phyloP scores from a whole-genome alignment of 23 tunicate species.

The Phallusia fumigata region DNA sequence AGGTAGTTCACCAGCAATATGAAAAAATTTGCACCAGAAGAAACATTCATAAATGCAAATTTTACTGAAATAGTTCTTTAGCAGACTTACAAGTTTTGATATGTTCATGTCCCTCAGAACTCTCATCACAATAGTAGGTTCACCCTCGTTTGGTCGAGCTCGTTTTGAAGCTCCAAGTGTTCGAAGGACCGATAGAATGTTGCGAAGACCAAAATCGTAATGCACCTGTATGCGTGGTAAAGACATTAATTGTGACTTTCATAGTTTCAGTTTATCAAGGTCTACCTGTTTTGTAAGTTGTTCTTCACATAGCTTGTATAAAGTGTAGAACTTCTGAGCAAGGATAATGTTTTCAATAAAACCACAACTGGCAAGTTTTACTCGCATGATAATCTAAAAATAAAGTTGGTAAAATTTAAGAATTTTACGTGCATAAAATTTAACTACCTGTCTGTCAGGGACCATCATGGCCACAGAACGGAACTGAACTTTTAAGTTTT shows the following conservation, averaged over 20 bases:
- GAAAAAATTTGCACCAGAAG: neutral
- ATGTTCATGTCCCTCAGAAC: slow-evolving; percentile 96
- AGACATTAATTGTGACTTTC: neutral
- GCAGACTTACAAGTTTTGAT: slow-evolving; percentile 77
- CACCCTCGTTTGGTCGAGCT: slow-evolving; percentile 85
- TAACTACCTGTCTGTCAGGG: slow-evolving; percentile 94
- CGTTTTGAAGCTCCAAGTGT: slow-evolving; percentile 93
- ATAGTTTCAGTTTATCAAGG: neutral
- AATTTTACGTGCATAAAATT: neutral
- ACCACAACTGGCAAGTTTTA: slow-evolving; percentile 98
- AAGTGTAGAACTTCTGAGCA: slow-evolving; percentile 95
- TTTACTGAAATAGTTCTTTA: neutral
- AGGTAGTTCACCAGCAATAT: neutral
- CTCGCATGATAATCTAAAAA: slow-evolving; percentile 90
- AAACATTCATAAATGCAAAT: neutral
- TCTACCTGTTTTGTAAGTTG: slow-evolving; percentile 96
- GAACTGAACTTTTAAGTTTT: slow-evolving; percentile 97
- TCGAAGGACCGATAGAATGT: slow-evolving; percentile 93
- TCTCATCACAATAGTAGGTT: slow-evolving; percentile 95
- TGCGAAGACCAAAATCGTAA: slow-evolving; percentile 97
- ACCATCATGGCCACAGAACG: slow-evolving; percentile 99
- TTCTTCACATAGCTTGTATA: slow-evolving; percentile 98
- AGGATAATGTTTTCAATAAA: slow-evolving; percentile 86
- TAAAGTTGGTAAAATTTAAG: neutral
- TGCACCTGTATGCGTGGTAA: slow-evolving; percentile 62